phyloP scores from a whole-genome alignment of 2,797 vertebrate species.

The Sebastiscus tertius region DNA sequence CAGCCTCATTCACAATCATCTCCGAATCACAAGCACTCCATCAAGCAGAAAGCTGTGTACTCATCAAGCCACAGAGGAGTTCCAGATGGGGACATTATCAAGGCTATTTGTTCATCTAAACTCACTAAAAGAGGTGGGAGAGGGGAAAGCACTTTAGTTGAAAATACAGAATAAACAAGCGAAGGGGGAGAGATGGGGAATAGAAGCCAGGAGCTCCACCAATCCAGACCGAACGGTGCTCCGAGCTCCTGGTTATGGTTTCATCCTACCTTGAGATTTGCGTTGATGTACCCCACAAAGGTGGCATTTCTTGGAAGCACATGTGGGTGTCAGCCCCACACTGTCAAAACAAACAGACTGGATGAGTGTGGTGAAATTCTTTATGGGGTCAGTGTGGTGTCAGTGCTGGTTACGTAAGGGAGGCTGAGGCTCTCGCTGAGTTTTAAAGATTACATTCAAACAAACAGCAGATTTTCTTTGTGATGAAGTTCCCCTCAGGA shows the following conservation, averaged over 20 bases:
- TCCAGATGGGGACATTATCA: constrained; percentile 31
- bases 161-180: constrained; percentile 19
- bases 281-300: neutral
- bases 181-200: neutral
- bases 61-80: neutral
- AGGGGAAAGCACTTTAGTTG: neutral
- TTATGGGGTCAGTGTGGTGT: neutral
- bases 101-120: constrained; percentile 15
- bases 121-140: neutral
- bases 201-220: neutral
- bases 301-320: constrained; percentile 3
- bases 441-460: neutral
- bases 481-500: neutral
- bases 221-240: neutral
- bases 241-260: neutral
- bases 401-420: neutral
- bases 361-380: neutral
- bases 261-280: neutral
- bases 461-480: neutral
- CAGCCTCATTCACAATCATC: neutral
- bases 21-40: constrained; percentile 7
- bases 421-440: neutral
- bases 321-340: neutral
- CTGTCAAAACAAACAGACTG: constrained; percentile 24
- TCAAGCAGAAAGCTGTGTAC: constrained; percentile 5